Conservation (phyloP, 2,797 vertebrate genomes). For the Tokudaia tokunoshimensis region DNA sequence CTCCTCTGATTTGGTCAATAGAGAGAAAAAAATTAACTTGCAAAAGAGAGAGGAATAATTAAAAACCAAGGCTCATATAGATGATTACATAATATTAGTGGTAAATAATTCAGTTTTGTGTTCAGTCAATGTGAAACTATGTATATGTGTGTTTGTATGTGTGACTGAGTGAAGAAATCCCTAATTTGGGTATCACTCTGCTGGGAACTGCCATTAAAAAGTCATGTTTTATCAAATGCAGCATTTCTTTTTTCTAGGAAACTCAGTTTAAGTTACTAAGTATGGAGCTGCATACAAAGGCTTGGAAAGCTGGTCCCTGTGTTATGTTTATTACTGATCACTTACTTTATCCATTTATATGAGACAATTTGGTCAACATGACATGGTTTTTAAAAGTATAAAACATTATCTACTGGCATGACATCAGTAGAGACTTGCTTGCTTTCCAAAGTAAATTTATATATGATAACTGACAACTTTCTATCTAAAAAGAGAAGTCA, state of each 20-base stretch:
- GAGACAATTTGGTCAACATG: neutral
- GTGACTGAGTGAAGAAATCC: neutral
- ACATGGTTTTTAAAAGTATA: neutral
- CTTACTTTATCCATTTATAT: neutral
- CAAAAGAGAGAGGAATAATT: neutral
- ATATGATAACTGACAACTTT: neutral
- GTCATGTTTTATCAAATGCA: neutral
- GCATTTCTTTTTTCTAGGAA: too few relatives aligned
- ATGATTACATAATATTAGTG: neutral
- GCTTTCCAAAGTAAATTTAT: neutral
- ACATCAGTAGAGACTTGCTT: neutral
- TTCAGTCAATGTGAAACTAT: neutral
- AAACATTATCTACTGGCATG: neutral
- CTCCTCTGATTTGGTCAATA: neutral
- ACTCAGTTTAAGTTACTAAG: neutral
- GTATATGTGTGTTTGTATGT: neutral
- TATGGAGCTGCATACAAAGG: neutral
- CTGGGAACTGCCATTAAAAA: neutral
- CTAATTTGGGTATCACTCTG: neutral
- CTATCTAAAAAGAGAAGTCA: neutral
- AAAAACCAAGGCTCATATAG: neutral
- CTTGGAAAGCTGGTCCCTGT: neutral
- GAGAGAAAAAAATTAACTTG: neutral
- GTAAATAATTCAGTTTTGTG: neutral
- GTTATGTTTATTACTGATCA: neutral